Evolutionary conservation across 2,888 invertebrate species (phyloP).

Genomic region (Aplocera efformata): DNA sequence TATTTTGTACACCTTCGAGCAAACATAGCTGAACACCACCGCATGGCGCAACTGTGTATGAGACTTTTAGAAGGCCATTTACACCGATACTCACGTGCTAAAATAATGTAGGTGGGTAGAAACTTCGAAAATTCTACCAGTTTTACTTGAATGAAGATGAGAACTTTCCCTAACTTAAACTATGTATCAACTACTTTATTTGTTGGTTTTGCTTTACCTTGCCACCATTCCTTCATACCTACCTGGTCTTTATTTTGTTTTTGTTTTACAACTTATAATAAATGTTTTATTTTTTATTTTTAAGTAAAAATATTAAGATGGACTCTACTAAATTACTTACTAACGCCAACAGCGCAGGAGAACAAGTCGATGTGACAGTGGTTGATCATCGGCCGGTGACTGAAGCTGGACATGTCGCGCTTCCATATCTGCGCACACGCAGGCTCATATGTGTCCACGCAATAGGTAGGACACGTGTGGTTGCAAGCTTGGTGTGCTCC

Average conservation of each 20-base stretch:
- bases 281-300: too few species aligned
- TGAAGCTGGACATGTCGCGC: constrained; percentile 25
- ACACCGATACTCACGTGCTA: too few species aligned
- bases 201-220: too few species aligned
- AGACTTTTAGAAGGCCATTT: neutral
- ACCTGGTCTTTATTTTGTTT: too few species aligned
- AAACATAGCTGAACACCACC: too few species aligned
- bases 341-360: constrained; percentile 58
- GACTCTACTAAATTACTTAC: constrained; percentile 44
- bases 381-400: constrained; percentile 54
- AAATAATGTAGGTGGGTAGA: neutral
- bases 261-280: too few species aligned
- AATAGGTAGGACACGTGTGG: constrained; percentile 64
- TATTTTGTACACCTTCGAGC: too few species aligned
- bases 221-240: neutral
- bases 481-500: constrained; percentile 64
- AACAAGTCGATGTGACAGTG: constrained; percentile 69
- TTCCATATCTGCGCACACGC: constrained; percentile 60
- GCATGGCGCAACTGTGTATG: too few species aligned
- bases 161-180: constrained; percentile 1
- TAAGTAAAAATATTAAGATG: too few species aligned
- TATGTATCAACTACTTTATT: neutral
- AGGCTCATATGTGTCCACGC: constrained; percentile 59
- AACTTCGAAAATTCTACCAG: too few species aligned
- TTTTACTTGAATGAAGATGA: too few species aligned